Evolutionary conservation across 2,888 invertebrate genomes (phyloP).

Genomic region (Drosophila anomelani): DNA sequence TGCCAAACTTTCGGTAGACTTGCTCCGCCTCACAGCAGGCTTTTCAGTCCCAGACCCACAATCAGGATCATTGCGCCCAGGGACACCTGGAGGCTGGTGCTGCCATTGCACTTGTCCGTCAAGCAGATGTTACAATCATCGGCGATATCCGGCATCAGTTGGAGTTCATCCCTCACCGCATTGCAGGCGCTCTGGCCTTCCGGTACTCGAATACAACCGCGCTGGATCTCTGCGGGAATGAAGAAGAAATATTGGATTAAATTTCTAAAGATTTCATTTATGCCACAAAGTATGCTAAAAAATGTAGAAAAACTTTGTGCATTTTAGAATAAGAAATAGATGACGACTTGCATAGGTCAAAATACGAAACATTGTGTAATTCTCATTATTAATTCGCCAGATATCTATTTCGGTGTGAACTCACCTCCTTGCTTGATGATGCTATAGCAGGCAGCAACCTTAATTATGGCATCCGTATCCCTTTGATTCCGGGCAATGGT

Average conservation of each 20-base stretch:
- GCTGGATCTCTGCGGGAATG: constrained; percentile 42
- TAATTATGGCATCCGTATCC: constrained; percentile 25
- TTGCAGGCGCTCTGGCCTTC: constrained; percentile 43
- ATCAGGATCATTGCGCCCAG: constrained; percentile 56
- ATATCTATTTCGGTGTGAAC: constrained; percentile 8
- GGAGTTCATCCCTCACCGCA: constrained; percentile 47
- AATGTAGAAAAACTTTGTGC: not conserved
- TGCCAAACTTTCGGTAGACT: not conserved
- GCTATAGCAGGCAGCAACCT: constrained; percentile 66
- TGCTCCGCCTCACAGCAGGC: constrained; percentile 31
- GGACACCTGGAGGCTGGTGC: constrained; percentile 58
- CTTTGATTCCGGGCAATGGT: constrained; percentile 44
- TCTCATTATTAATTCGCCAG: not conserved
- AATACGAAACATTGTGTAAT: no score
- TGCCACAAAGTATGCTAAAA: not conserved
- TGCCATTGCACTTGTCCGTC: constrained; percentile 70
- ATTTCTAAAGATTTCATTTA: not conserved
- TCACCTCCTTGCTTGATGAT: constrained; percentile 51
- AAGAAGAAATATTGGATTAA: not conserved
- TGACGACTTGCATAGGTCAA: no score
- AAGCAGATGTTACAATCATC: constrained; percentile 66
- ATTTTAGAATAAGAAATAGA: no score
- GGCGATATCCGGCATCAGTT: not conserved
- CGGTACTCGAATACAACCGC: constrained; percentile 71
- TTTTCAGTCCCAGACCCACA: constrained; percentile 50